Base-by-base conservation (phyloP, 2,797 vertebrate genomes). In the Gymnoscopelus braueri region DNA sequence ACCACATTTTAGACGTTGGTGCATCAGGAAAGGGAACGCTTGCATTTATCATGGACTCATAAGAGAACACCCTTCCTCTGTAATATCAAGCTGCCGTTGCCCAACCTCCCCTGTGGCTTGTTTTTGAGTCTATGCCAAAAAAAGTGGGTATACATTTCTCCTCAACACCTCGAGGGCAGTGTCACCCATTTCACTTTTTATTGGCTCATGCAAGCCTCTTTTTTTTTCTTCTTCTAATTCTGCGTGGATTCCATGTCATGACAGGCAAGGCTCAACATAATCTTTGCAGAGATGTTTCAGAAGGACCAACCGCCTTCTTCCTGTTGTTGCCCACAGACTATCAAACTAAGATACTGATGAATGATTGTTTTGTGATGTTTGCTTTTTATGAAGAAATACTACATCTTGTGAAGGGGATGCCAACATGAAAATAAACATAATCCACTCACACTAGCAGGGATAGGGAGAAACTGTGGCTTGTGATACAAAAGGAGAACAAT, bases 1-100 rank as follows among this genome's bases (percentile, higher is more conserved):
- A 92, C 91, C 91, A 83, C 90, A 93, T 55, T 76, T 71, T 78
- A 89, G 85, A 89, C 87, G 89, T 93, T 94, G 81, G 77, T 78
- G 74, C 54, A 75, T 83, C 89, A 89, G 87, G 83, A 88, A 93
- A 91, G 72, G 88, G 87, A 90, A 90, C 82, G 71, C 76, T 84
- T 87, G 82, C 85, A 82, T 86, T 91, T 85, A 92, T 90, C 89
- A 72, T 81, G 80, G 76, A 81, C 84, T 82, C 83, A 85, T 59
- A 87, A 19, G 84, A 87, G 83, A 91, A 90, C 90, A 91, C 81
- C 88, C 88, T 91, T 91, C 89, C 87, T 86, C 83, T 84, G 83
- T 85, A 86, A 86, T 86, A 87, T 47, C 62, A 68, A 62, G 53
- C 61, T 59, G 13, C 19, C 39, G 47, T 91, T 89, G 87, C 81